A percentile compares a stretch with the other conserved stretches of the same genome.
Evolutionary conservation across 2,888 invertebrate species (phyloP).

Genomic region (Parnassius glacialis): DNA sequence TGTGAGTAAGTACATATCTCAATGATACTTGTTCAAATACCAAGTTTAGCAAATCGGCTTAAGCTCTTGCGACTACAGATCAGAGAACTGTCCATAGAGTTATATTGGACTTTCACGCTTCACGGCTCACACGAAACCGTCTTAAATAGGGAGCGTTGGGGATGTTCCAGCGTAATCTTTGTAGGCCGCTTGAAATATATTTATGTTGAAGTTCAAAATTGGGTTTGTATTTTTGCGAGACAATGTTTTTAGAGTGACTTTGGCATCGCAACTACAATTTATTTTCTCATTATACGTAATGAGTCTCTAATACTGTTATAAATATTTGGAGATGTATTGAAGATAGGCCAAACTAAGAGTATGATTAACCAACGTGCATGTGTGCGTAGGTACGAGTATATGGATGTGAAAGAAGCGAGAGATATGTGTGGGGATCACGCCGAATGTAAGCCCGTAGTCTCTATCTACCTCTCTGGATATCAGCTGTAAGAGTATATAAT

Average conservation of each 20-base stretch:
- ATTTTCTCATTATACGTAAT: too few species aligned
- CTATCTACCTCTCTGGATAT: too few species aligned
- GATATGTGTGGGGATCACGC: too few species aligned
- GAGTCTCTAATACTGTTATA: too few species aligned
- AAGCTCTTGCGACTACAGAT: slow-evolving; percentile 15
- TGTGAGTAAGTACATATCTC: not conserved
- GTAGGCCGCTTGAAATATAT: slow-evolving; percentile 12
- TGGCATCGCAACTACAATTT: too few species aligned
- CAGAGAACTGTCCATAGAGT: slow-evolving; percentile 37
- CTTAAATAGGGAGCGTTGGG: slow-evolving; percentile 11
- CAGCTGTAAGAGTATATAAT: too few species aligned
- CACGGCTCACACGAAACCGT: slow-evolving; percentile 45
- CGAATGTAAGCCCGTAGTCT: too few species aligned
- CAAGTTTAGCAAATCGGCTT: slow-evolving; percentile 16
- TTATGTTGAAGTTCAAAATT: slow-evolving; percentile 17
- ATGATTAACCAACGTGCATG: too few species aligned
- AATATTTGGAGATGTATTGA: too few species aligned
- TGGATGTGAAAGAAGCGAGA: too few species aligned
- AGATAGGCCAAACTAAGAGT: too few species aligned
- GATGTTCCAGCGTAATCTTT: slow-evolving; percentile 14
- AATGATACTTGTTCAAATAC: not conserved
- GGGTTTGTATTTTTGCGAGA: slow-evolving; percentile 6
- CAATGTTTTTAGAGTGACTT: not conserved
- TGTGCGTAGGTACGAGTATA: too few species aligned
- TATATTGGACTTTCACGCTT: slow-evolving; percentile 60